Evolutionary conservation across 92 coral and sea anemone species (phyloP).

Genomic region (Pocillopora grandis): DNA sequence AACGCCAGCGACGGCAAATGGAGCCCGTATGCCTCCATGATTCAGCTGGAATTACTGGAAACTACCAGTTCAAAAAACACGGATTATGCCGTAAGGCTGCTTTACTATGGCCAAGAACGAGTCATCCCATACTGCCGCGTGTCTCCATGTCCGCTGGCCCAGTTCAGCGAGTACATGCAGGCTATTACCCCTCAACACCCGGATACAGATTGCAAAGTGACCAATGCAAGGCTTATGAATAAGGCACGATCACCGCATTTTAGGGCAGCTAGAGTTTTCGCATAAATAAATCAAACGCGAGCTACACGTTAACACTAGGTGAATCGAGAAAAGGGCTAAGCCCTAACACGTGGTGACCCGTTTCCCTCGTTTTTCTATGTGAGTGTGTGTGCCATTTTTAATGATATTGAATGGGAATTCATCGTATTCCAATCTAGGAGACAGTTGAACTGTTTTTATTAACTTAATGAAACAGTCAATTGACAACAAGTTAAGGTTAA

Average conservation of each 20-base stretch:
- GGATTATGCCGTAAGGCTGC: constrained; percentile 72
- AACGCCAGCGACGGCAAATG: constrained; percentile 79
- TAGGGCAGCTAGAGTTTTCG: constrained; percentile 1
- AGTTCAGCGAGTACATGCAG: constrained; percentile 61
- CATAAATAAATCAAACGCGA: background rate
- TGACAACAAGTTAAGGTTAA: too few relatives aligned
- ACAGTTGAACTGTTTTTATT: too few relatives aligned
- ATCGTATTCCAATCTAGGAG: too few relatives aligned
- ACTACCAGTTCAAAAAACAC: constrained; percentile 22
- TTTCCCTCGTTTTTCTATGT: too few relatives aligned
- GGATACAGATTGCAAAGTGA: constrained; percentile 60
- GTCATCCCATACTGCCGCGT: constrained; percentile 76
- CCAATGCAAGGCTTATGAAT: constrained; percentile 31
- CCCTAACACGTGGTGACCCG: too few relatives aligned
- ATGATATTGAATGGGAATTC: too few relatives aligned
- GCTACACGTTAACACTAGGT: background rate
- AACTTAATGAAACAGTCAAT: too few relatives aligned
- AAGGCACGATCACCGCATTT: constrained; percentile 32
- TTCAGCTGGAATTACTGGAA: constrained; percentile 78
- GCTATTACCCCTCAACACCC: constrained; percentile 68
- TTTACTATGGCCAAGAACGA: constrained; percentile 74
- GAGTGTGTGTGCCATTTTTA: too few relatives aligned
- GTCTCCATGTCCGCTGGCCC: constrained; percentile 70
- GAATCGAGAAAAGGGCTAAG: background rate
- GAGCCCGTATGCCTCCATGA: constrained; percentile 90